Conservation (phyloP, 2,888 invertebrate species). For the Terebella lapidaria region DNA sequence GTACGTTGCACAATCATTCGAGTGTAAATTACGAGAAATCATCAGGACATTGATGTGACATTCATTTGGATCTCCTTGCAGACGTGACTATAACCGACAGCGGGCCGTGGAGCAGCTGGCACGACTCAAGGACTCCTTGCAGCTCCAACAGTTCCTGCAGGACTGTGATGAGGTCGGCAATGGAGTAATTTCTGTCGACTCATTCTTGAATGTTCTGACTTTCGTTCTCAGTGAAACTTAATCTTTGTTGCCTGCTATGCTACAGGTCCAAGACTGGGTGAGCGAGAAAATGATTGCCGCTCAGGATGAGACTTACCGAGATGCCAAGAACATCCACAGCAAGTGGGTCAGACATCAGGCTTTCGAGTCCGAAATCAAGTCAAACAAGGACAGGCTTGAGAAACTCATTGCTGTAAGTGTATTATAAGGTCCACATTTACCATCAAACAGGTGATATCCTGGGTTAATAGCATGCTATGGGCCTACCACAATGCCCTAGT, state of each 20-base stretch:
- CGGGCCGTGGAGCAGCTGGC: conserved; percentile 88
- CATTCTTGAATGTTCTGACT: background rate
- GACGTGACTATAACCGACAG: conserved; percentile 79
- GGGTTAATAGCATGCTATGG: too few species aligned
- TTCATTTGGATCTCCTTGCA: conserved; percentile 20
- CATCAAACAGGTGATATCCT: too few species aligned
- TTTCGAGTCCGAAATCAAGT: conserved; percentile 97
- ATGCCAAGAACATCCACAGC: conserved; percentile 97
- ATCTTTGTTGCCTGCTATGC: background rate
- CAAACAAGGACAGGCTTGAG: conserved; percentile 65
- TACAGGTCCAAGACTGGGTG: conserved; percentile 87
- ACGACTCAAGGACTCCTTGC: conserved; percentile 85
- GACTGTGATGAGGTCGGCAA: conserved; percentile 50
- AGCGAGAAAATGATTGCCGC: conserved; percentile 98
- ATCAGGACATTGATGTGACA: background rate
- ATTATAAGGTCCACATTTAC: too few species aligned
- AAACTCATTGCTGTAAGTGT: conserved; percentile 40
- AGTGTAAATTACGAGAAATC: too few species aligned
- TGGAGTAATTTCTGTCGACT: too few species aligned
- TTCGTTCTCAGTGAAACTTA: background rate
- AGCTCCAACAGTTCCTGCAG: conserved; percentile 88
- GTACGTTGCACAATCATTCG: too few species aligned
- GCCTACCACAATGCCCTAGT: too few species aligned
- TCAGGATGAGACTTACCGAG: conserved; percentile 94
- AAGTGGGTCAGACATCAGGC: conserved; percentile 99